A percentile compares a stretch with the other conserved stretches of the same genome.
phyloP scores from a whole-genome alignment of 2,888 invertebrate species.

The Caenorhabditis becei region DNA sequence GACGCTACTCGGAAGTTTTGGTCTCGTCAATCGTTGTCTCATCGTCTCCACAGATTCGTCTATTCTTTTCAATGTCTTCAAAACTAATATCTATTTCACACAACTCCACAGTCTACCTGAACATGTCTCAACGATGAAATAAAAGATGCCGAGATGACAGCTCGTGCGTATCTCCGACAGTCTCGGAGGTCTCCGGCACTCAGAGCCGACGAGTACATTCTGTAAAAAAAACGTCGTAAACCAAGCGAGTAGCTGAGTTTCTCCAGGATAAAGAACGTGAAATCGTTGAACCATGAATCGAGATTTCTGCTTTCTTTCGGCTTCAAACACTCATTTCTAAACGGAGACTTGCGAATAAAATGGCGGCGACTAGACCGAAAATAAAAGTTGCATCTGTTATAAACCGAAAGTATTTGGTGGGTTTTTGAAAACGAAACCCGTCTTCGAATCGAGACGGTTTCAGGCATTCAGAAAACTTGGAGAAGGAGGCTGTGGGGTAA shows the following conservation, averaged over 20 bases:
- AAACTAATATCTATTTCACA: not conserved
- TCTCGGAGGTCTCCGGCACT: conserved; percentile 24
- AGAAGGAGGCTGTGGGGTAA: conserved; percentile 68
- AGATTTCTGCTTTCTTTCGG: not conserved
- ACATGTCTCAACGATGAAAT: conserved; percentile 47
- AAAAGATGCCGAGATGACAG: conserved; percentile 49
- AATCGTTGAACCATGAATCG: conserved; percentile 10
- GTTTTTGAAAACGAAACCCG: not conserved
- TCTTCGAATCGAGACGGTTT: no score
- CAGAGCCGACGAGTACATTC: conserved; percentile 18
- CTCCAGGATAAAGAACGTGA: conserved; percentile 11
- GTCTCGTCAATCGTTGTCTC: conserved; percentile 24
- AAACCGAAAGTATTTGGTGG: conserved; percentile 61
- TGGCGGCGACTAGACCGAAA: conserved; percentile 55
- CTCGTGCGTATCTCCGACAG: conserved; percentile 36
- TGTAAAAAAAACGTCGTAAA: no score
- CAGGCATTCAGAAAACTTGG: conserved; percentile 65
- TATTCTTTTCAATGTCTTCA: conserved; percentile 24
- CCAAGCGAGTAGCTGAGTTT: no score
- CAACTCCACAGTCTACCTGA: conserved; percentile 17
- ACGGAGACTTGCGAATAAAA: conserved; percentile 18
- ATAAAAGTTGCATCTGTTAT: conserved; percentile 62
- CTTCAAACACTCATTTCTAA: conserved; percentile 20
- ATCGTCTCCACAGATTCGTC: conserved; percentile 35
- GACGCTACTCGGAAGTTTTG: conserved; percentile 2